Percentiles rank a stretch among this genome's conserved stretches.
Evolutionary conservation across 2,888 invertebrate species (phyloP).

Genomic region (Protonemura montana): DNA sequence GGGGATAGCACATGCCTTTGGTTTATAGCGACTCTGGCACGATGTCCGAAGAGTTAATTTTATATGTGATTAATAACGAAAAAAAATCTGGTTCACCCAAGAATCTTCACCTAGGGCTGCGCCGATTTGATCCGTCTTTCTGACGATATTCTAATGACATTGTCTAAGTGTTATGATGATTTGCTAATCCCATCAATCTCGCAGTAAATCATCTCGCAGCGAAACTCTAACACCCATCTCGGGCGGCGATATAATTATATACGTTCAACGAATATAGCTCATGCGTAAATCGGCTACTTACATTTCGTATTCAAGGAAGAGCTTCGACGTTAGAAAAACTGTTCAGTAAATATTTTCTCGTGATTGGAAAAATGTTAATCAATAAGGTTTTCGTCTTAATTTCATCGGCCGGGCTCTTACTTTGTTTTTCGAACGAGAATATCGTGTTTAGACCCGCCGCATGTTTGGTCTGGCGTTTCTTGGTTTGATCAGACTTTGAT

Average conservation of each 20-base stretch:
- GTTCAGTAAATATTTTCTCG: conserved; percentile 9
- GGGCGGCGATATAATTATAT: conserved; percentile 16
- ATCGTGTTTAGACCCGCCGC: neutral
- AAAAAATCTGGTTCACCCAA: neutral
- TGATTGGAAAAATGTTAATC: conserved; percentile 28
- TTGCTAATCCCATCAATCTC: conserved; percentile 30
- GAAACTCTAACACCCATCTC: neutral
- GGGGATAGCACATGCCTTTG: conserved; percentile 1
- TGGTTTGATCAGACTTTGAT: neutral
- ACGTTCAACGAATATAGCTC: neutral
- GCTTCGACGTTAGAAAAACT: neutral
- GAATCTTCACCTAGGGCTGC: neutral
- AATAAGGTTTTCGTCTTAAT: conserved; percentile 13
- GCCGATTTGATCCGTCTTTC: neutral
- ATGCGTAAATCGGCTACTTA: neutral
- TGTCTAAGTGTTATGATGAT: conserved; percentile 36
- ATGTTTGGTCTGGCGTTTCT: neutral
- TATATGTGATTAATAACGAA: conserved; percentile 34
- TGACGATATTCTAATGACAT: conserved; percentile 36
- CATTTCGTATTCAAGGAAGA: conserved; percentile 34
- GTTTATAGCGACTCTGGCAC: neutral
- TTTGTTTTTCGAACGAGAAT: neutral
- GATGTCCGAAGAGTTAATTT: neutral
- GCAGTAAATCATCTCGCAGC: conserved; percentile 20
- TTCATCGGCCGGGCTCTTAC: neutral